Conservation (phyloP, 2,888 invertebrate genomes). For the Eupithecia inturbata region DNA sequence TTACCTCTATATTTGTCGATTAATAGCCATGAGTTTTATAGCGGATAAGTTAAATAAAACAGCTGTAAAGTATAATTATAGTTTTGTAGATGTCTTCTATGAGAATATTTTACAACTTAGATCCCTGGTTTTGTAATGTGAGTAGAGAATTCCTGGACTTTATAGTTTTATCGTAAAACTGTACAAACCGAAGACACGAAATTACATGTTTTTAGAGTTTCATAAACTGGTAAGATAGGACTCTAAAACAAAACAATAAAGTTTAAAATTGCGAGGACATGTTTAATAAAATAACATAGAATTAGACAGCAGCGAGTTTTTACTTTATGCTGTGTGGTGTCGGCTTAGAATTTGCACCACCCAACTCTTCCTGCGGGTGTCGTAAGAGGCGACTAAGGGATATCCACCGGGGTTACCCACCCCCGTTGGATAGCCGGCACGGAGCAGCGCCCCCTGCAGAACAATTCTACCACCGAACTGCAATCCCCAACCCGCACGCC, state of each 20-base stretch:
- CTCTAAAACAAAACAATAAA: not conserved
- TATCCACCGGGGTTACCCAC: too few species aligned
- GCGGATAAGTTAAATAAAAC: constrained; percentile 37
- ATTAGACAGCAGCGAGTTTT: too few species aligned
- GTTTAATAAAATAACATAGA: too few species aligned
- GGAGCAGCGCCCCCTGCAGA: too few species aligned
- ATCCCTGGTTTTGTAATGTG: not conserved
- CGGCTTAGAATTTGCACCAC: too few species aligned
- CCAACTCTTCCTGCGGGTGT: too few species aligned
- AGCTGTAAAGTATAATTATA: constrained; percentile 34
- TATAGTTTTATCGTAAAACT: constrained; percentile 2
- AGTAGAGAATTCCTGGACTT: constrained; percentile 4
- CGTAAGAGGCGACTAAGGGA: too few species aligned
- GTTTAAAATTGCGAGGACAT: not conserved
- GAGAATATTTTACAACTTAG: not conserved
- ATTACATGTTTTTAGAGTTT: not conserved
- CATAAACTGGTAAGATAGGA: not conserved
- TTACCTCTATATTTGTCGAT: constrained; percentile 53
- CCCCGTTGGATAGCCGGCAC: too few species aligned
- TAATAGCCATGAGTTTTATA: constrained; percentile 45
- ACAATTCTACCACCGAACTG: too few species aligned
- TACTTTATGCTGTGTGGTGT: too few species aligned
- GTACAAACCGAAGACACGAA: not conserved
- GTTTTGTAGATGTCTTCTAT: constrained; percentile 28
- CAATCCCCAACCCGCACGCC: too few species aligned